Base-by-base conservation (phyloP, 2,797 vertebrate species). In the Podarcis siculus region DNA sequence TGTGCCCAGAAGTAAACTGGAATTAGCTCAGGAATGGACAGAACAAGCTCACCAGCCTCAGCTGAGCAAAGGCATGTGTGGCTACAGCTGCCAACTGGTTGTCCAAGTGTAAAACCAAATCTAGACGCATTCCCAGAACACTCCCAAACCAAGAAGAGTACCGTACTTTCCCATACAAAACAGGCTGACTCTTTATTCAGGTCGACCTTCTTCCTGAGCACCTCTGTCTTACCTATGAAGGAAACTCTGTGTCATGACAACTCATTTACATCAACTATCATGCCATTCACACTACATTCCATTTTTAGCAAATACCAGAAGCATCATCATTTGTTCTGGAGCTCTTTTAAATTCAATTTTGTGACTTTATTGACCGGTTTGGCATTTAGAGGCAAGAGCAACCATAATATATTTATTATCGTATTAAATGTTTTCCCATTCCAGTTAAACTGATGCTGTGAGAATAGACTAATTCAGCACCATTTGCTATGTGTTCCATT, bases 401-500 rank as follows among this genome's bases (percentile, higher is more conserved):
- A 82, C 73, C 86, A 21, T 5, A 76, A 35, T 79, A 30, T 78
- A 88, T n/a, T 17, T 12, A 89, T 93, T 8, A 37, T 27, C 88
- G 71, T 89, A 89, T 82, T 89, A 85, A 90, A 76, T 39, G 87
- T 87, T 92, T 92, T 90, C 83, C 61, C 17, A 25, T 92, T 91
- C 32, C 42, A 23, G 86, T 92, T 86, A 87, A 90, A 86, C 25
- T 86, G 77, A 79, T 92, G 77, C 87, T 87, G 90, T 77, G 85
- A 94, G 83, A 92, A 91, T 30, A 92, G 83, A 91, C 85, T 23
- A 82, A 30, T 84, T 90, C 71, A 67, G 4, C 5, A 83, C 21
- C 0, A 19, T 85, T 92, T 93, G 89, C 81, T 23, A 25, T 93
- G 85, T 89, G 15, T 61, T 49, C 92, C 49, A 61, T 75, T 89